Percentiles rank a stretch among this genome's conserved stretches.
These are phyloP conservation scores for Toxostoma redivivum DNA, from an alignment of 2,113 vertebrate genomes.

Conservation along the genomic window DNA sequence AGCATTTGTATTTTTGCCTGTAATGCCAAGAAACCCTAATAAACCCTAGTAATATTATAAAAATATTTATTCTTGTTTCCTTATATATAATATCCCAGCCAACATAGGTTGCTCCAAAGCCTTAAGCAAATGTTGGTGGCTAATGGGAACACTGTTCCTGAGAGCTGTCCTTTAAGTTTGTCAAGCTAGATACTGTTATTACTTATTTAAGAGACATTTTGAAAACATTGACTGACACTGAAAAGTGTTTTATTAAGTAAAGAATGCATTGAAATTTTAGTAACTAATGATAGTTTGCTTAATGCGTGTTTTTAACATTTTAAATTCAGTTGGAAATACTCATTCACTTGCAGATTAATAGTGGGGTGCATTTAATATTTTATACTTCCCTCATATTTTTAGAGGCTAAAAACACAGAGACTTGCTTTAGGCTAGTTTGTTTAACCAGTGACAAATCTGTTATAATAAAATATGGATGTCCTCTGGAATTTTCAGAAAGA, in stretches of 20 bases:
- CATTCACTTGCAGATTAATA: neutral
- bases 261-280: neutral
- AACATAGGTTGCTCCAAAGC: neutral
- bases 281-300: neutral
- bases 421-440: neutral
- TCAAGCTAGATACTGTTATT: neutral
- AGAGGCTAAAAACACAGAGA: neutral
- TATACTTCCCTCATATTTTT: neutral
- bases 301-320: neutral
- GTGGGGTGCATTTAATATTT: neutral
- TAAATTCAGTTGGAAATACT: neutral
- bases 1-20: neutral
- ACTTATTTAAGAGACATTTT: neutral
- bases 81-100: neutral
- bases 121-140: neutral
- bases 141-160: neutral
- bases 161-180: neutral
- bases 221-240: neutral
- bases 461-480: slow-evolving; percentile 11
- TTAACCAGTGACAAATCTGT: neutral
- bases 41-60: neutral
- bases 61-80: neutral
- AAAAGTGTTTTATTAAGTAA: neutral
- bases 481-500: neutral
- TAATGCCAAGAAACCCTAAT: neutral